Conservation (phyloP, 2,888 invertebrate species). For the Chaetoderma sp. region DNA sequence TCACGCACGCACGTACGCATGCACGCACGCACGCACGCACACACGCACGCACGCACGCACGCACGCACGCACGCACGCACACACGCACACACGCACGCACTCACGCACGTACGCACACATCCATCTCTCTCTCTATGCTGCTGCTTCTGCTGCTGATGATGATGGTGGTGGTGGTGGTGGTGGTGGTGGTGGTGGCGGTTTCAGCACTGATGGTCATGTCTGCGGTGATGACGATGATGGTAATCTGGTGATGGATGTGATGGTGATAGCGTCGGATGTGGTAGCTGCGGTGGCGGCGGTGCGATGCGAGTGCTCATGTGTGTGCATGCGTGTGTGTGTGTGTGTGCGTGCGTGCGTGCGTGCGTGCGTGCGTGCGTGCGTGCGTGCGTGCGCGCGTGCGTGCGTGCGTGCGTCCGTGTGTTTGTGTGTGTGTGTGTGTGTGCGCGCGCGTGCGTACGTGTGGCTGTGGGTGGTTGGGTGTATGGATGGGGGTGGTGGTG, state of each 20-base stretch:
- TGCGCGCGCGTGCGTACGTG: neutral
- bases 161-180: neutral
- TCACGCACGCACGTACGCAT: too few species aligned
- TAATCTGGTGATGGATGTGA: neutral
- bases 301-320: too few species aligned
- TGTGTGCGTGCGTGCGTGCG: conserved; percentile 8
- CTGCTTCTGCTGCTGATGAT: too few species aligned
- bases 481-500: neutral
- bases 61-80: conserved; percentile 22
- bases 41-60: conserved; percentile 20
- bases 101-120: neutral
- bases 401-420: too few species aligned
- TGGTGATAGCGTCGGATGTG: too few species aligned
- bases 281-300: too few species aligned
- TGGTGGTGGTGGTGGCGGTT: neutral
- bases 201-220: too few species aligned
- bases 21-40: conserved; percentile 1
- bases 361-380: conserved; percentile 8
- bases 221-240: neutral
- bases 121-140: neutral
- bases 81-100: conserved; percentile 24
- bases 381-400: neutral
- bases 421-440: neutral
- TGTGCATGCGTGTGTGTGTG: conserved; percentile 8
- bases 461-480: neutral